These are phyloP conservation scores for Gymnocephalus cernua DNA, from an alignment of 2,113 vertebrate species.

Conservation along the genomic window DNA sequence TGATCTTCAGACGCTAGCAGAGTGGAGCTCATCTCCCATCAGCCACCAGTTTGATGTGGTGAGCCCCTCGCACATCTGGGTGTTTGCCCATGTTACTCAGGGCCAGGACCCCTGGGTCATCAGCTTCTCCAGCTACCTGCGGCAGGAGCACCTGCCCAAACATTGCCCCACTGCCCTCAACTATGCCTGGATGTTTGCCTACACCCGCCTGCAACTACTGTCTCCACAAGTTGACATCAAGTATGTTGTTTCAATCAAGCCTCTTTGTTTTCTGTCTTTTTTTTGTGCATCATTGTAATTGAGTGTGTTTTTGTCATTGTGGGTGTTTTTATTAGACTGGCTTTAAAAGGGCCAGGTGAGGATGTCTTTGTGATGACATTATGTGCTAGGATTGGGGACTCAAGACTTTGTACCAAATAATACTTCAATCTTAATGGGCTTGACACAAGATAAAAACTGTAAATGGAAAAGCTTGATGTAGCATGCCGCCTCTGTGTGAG, in stretches of 20 bases:
- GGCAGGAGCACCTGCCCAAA: conserved; percentile 96
- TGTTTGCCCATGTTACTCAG: conserved; percentile 98
- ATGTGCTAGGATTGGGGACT: background rate
- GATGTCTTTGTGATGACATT: background rate
- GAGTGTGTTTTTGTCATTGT: background rate
- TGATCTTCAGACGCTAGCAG: conserved; percentile 94
- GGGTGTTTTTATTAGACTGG: background rate
- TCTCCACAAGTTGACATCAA: conserved; percentile 99
- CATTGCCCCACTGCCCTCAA: conserved; percentile 95
- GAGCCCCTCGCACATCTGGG: conserved; percentile 99
- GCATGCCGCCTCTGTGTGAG: background rate
- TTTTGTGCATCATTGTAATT: background rate
- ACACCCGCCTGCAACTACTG: conserved; percentile 94
- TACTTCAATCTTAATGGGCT: background rate
- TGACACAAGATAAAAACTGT: background rate
- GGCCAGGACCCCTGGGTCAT: conserved; percentile 99
- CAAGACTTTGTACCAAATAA: background rate
- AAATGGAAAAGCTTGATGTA: background rate
- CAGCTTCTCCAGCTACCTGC: conserved; percentile 98
- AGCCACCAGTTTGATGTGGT: conserved; percentile 99
- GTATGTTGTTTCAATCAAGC: conserved; percentile 69
- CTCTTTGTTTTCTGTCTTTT: background rate
- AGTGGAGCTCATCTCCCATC: conserved; percentile 98
- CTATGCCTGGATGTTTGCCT: conserved; percentile 98
- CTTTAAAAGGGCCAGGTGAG: background rate